These are phyloP conservation scores for Melanocharis versteri DNA, from an alignment of 2,113 vertebrate genomes.

Conservation along the genomic window DNA sequence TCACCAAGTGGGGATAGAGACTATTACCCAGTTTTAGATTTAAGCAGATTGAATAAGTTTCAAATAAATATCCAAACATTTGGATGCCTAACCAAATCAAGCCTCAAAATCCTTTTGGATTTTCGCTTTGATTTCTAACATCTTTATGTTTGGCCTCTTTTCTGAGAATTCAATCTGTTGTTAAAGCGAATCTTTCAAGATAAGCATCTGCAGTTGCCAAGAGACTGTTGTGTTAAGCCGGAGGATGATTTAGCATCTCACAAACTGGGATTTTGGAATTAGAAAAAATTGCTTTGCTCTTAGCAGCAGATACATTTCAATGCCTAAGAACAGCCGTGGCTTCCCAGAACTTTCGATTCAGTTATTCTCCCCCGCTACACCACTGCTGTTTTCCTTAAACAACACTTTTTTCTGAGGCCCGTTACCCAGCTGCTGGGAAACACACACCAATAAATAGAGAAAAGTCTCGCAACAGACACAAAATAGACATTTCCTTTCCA, in stretches of 20 bases:
- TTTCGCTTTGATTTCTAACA: conserved; percentile 28
- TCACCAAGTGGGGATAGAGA: background rate
- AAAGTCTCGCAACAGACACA: background rate
- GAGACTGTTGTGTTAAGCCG: background rate
- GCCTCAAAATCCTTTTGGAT: conserved; percentile 29
- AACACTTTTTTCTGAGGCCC: background rate
- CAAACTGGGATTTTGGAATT: conserved; percentile 1
- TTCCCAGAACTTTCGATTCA: background rate
- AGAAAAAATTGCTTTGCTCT: background rate
- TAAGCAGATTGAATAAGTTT: conserved; percentile 54
- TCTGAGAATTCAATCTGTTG: conserved; percentile 49
- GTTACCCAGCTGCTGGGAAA: background rate
- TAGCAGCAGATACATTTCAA: background rate
- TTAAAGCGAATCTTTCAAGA: conserved; percentile 12
- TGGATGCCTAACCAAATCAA: conserved; percentile 56
- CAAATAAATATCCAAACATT: conserved; percentile 55
- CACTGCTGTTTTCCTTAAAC: background rate
- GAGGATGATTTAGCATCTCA: conserved; percentile 9
- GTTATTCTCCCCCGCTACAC: background rate
- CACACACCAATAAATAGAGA: background rate
- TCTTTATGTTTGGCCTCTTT: conserved; percentile 49
- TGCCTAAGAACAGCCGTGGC: background rate
- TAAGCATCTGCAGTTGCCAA: conserved; percentile 46
- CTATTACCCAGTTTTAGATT: conserved; percentile 18
- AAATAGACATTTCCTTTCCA: background rate